Evolutionary conservation across 2,113 vertebrate genomes (phyloP).

Genomic region (Accipiter cooperii): DNA sequence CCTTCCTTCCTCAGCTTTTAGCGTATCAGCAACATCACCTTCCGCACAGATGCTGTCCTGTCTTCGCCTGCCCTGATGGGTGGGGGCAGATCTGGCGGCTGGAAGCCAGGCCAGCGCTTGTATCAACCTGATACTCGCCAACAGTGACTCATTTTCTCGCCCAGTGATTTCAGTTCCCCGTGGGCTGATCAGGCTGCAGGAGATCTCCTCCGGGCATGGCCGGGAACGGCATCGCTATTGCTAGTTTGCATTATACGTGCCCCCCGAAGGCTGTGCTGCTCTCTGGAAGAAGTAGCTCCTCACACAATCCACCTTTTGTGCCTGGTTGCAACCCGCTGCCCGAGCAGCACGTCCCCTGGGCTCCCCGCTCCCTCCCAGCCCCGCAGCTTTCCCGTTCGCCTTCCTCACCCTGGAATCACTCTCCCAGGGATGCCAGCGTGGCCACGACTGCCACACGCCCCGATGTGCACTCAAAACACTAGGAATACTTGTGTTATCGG

Average conservation of each 20-base stretch:
- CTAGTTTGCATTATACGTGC: fast-evolving
- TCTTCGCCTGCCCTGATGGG: background rate
- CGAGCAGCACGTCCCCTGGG: fast-evolving
- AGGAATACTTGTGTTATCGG: background rate
- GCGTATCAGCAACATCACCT: background rate
- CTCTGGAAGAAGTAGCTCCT: background rate
- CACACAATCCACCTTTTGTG: background rate
- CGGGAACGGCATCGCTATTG: fast-evolving
- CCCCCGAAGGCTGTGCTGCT: background rate
- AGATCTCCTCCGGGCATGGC: background rate
- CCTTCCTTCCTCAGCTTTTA: background rate
- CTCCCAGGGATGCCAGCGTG: background rate
- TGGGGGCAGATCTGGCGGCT: background rate
- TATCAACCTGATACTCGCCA: background rate
- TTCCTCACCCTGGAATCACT: background rate
- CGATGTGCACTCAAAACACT: background rate
- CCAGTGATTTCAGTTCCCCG: background rate
- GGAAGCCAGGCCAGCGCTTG: background rate
- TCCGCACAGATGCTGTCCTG: background rate
- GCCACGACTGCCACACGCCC: background rate
- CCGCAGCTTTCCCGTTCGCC: background rate
- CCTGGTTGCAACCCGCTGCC: background rate
- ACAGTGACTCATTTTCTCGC: background rate
- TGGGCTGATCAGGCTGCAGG: background rate
- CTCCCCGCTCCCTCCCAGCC: background rate